Conservation (phyloP, 2,888 invertebrate species). For the Strigamia transsilvanica region DNA sequence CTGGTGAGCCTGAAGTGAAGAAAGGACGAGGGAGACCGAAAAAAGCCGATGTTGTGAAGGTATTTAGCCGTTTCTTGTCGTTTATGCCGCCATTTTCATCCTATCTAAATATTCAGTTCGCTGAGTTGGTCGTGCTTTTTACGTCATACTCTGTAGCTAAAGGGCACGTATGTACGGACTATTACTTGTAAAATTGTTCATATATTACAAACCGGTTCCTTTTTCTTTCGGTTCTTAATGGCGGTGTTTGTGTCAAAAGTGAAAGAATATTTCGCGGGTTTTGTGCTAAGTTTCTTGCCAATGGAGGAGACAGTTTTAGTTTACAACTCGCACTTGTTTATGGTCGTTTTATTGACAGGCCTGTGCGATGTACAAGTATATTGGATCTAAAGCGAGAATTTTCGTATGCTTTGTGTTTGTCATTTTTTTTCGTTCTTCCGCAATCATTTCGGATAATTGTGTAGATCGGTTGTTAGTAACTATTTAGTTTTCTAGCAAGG, state of each 20-base stretch:
- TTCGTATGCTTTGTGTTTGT: too few relatives aligned
- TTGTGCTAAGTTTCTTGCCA: too few relatives aligned
- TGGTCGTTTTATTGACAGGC: too few relatives aligned
- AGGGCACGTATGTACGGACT: neutral
- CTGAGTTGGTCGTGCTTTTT: neutral
- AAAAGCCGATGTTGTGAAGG: conserved; percentile 32
- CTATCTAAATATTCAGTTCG: neutral
- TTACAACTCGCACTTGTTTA: too few relatives aligned
- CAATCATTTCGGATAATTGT: too few relatives aligned
- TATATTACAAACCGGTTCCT: neutral
- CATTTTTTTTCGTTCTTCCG: too few relatives aligned
- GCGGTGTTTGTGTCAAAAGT: neutral
- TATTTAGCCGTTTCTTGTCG: conserved; percentile 3
- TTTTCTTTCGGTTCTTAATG: conserved; percentile 4
- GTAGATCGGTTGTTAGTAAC: too few relatives aligned
- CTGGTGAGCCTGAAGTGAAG: conserved; percentile 32
- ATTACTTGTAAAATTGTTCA: neutral
- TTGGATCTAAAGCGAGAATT: too few relatives aligned
- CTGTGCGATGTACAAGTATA: too few relatives aligned
- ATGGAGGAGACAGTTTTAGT: too few relatives aligned
- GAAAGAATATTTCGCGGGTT: too few relatives aligned
- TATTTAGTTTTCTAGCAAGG: too few relatives aligned
- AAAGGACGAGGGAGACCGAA: conserved; percentile 48
- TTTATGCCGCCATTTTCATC: conserved; percentile 33
- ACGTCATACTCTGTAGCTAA: neutral